Evolutionary conservation across 2,888 invertebrate species (phyloP).

Genomic region (Papilio elwesi): DNA sequence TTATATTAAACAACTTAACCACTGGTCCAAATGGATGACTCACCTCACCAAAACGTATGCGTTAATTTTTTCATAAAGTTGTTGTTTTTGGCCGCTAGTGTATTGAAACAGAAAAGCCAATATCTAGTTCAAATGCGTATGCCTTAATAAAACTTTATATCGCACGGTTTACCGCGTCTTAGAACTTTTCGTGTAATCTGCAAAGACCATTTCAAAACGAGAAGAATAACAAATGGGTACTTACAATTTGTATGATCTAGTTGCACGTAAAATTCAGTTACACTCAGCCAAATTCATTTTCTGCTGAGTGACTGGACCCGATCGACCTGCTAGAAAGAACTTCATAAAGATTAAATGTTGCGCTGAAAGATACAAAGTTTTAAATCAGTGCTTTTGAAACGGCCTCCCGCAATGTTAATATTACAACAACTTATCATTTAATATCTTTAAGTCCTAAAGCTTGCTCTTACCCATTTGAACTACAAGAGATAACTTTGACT

Average conservation of each 20-base stretch:
- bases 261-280: background rate
- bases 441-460: background rate
- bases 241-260: background rate
- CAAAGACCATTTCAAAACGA: background rate
- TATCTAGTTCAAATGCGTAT: background rate
- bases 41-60: slow-evolving; percentile 55
- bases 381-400: too few species aligned
- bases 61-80: slow-evolving; percentile 60
- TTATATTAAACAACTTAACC: background rate
- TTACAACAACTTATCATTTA: too few species aligned
- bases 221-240: background rate
- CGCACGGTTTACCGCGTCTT: background rate
- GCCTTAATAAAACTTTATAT: background rate
- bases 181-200: background rate
- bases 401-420: too few species aligned
- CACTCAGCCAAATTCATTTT: too few species aligned
- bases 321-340: too few species aligned
- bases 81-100: slow-evolving; percentile 61
- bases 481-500: background rate
- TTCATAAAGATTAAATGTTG: too few species aligned
- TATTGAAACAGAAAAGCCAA: slow-evolving; percentile 48
- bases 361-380: too few species aligned
- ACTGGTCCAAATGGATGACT: background rate
- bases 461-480: background rate
- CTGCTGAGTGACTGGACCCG: too few species aligned